Conservation (phyloP, 2,888 invertebrate species). For the Morinoia aosen region DNA sequence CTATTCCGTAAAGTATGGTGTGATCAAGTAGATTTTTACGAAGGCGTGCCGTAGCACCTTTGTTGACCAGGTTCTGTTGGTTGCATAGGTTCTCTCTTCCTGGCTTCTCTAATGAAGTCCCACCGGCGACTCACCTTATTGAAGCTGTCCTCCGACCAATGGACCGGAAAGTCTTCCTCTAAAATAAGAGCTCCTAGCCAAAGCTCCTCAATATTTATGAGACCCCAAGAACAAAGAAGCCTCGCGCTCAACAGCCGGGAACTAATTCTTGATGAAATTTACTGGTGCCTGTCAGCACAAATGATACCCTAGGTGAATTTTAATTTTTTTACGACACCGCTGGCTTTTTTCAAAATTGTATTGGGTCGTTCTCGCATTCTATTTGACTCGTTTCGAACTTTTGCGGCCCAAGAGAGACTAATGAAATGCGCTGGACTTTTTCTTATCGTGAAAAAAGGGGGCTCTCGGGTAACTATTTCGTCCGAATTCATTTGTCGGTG, state of each 20-base stretch:
- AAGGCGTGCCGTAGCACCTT: background rate
- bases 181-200: slow-evolving; percentile 49
- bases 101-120: slow-evolving; percentile 37
- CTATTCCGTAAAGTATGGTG: background rate
- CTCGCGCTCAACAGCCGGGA: slow-evolving; percentile 45
- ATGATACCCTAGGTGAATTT: slow-evolving; percentile 39
- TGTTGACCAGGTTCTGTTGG: background rate
- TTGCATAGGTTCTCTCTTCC: background rate
- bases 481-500: background rate
- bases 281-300: slow-evolving; percentile 41
- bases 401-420: background rate
- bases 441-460: background rate
- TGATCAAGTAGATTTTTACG: background rate
- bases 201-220: slow-evolving; percentile 52
- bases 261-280: slow-evolving; percentile 52
- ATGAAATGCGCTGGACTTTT: slow-evolving; percentile 4
- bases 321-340: slow-evolving; percentile 17
- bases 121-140: slow-evolving; percentile 39
- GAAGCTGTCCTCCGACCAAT: slow-evolving; percentile 47
- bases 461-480: slow-evolving; percentile 12
- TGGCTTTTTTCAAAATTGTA: slow-evolving; percentile 44
- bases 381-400: background rate
- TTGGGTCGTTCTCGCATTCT: background rate
- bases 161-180: slow-evolving; percentile 37
- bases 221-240: slow-evolving; percentile 52